Evolutionary conservation across 2,888 invertebrate genomes (phyloP), one percentile per base, ranked within the genome.

Genomic region (Eumerus sabulonum): DNA sequence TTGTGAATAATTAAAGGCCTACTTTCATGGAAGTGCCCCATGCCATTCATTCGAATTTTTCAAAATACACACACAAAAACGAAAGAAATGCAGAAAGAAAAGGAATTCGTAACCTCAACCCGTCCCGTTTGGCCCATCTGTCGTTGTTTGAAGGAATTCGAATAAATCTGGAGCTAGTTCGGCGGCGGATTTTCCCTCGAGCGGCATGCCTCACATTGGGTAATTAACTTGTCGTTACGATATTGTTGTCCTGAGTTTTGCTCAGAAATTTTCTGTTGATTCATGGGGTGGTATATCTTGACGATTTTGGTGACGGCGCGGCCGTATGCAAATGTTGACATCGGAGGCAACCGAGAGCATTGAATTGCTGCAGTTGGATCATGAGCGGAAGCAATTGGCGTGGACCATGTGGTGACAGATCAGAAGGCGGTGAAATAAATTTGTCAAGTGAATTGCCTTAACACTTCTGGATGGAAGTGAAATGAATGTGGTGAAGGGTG

Each of bases 221-320:
- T 77, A 77, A 77, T 77, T 77, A 77, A 77, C 73, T 77, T 73
- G 73, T 77, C 77, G 73, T 77, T 67, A 77, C 73, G 77, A 73
- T 66, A 77, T 77, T 66, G 67, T 77, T 77, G 67, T 77, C 73
- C 73, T 62, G 51, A 67, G 72, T 72, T 77, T 57, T 62, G 62
- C 53, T 62, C 40, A 38, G 50, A 17, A 38, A 45, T 62, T 63
- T 60, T 50, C 18, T 4, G 54, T 57, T 67, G 62, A 73, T 57
- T 73, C 67, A 51, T 36, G 56, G 56, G 72, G 76, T 59, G 64
- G 48, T 13, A 18, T 45, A 13, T 11, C 38, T 13, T 7, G 27
- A 27, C 3, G 3, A 7, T 27, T 4, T 7, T 27, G 27, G 27
- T 7, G 27, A 27, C 27, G 27, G 7, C n/a, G n/a, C n/a, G n/a